These are phyloP conservation scores for Tor tambroides DNA, from an alignment of 2,113 vertebrate species.

Conservation along the genomic window DNA sequence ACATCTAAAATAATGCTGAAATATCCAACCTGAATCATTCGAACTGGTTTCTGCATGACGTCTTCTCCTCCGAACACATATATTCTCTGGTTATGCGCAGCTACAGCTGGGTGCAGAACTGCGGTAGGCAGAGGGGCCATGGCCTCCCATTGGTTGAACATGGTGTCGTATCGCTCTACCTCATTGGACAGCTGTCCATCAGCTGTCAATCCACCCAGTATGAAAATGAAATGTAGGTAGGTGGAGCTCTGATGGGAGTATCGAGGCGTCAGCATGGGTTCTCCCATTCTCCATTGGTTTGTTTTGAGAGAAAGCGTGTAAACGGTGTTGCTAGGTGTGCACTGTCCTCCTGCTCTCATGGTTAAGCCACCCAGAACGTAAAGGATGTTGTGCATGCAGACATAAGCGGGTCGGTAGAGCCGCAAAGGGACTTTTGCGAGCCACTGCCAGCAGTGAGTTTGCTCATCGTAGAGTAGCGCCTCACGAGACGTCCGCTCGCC, in stretches of 20 bases:
- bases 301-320: slow-evolving; percentile 91
- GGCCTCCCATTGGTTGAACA: slow-evolving; percentile 85
- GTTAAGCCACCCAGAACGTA: slow-evolving; percentile 88
- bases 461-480: slow-evolving; percentile 82
- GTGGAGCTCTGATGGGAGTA: slow-evolving; percentile 89
- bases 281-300: slow-evolving; percentile 88
- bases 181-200: slow-evolving; percentile 80
- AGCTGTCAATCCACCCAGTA: slow-evolving; percentile 85
- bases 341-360: slow-evolving; percentile 62
- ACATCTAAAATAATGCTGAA: not conserved
- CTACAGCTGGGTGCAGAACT: slow-evolving; percentile 90
- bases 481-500: slow-evolving; percentile 89
- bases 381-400: slow-evolving; percentile 85
- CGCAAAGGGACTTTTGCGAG: slow-evolving; percentile 87
- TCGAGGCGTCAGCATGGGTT: slow-evolving; percentile 85
- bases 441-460: slow-evolving; percentile 79
- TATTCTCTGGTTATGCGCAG: slow-evolving; percentile 90
- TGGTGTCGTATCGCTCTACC: slow-evolving; percentile 90
- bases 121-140: slow-evolving; percentile 88
- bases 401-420: slow-evolving; percentile 89
- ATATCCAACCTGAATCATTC: slow-evolving; percentile 90
- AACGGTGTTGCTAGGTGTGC: slow-evolving; percentile 71
- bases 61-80: slow-evolving; percentile 96
- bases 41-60: slow-evolving; percentile 88
- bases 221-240: slow-evolving; percentile 90